These are phyloP conservation scores for Galeopterus variegatus DNA, from an alignment of 2,113 vertebrate genomes.

Conservation along the genomic window DNA sequence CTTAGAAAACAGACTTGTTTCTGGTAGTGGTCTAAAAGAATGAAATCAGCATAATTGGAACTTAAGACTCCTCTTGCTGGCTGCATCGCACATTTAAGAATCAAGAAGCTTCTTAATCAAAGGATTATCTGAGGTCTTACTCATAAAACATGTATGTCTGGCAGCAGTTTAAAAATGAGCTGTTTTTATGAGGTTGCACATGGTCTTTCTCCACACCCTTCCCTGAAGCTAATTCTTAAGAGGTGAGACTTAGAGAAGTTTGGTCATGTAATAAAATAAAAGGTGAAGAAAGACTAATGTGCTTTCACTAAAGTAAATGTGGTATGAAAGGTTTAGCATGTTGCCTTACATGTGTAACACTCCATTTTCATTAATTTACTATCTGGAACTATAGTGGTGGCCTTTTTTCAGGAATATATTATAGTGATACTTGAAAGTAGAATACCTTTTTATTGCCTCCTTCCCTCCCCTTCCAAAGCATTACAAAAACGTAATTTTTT, in stretches of 20 bases:
- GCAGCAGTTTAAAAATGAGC: constrained; percentile 83
- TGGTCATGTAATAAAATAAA: constrained; percentile 75
- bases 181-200: constrained; percentile 80
- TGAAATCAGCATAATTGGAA: constrained; percentile 40
- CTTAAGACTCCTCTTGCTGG: constrained; percentile 38
- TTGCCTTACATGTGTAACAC: neutral
- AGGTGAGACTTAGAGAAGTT: constrained; percentile 84
- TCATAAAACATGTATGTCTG: constrained; percentile 83
- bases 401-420: neutral
- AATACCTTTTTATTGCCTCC: neutral
- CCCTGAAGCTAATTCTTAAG: constrained; percentile 88
- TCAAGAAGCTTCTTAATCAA: constrained; percentile 78
- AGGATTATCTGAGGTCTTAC: constrained; percentile 81
- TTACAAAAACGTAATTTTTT: neutral
- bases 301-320: constrained; percentile 37
- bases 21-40: constrained; percentile 50
- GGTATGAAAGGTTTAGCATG: neutral
- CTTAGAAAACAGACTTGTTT: constrained; percentile 54
- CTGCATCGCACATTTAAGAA: constrained; percentile 74
- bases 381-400: neutral
- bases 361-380: constrained; percentile 47
- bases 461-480: neutral
- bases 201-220: constrained; percentile 82
- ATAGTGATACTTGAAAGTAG: constrained; percentile 48
- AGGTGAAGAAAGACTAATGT: constrained; percentile 78